Evolutionary conservation across 2,888 invertebrate genomes (phyloP).

Genomic region (Polydesmus complanatus): DNA sequence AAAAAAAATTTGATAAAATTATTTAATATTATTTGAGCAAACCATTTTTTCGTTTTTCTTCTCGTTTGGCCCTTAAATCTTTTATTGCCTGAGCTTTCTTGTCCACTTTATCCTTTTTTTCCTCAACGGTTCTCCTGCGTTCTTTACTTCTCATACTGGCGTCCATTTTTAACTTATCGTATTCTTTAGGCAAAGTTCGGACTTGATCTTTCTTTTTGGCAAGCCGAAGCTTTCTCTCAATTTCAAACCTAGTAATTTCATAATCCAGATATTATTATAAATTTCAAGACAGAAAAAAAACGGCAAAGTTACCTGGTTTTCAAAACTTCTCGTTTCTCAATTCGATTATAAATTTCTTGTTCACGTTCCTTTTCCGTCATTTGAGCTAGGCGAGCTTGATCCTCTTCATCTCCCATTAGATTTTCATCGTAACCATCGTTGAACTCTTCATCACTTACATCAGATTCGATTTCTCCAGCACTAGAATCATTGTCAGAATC

Average conservation of each 20-base stretch:
- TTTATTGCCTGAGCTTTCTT: conserved; percentile 90
- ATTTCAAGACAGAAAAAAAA: conserved; percentile 7
- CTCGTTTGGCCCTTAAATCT: conserved; percentile 71
- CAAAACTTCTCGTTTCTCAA: conserved; percentile 85
- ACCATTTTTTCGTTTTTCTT: conserved; percentile 68
- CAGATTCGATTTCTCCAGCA: conserved; percentile 20
- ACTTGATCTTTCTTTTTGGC: conserved; percentile 58
- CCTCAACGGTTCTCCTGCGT: conserved; percentile 78
- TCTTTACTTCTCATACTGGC: conserved; percentile 66
- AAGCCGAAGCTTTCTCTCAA: conserved; percentile 77
- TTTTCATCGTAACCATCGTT: conserved; percentile 95
- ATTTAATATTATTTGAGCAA: not conserved
- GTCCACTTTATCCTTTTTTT: conserved; percentile 60
- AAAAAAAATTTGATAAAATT: not conserved
- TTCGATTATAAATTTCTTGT: conserved; percentile 90
- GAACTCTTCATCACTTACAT: conserved; percentile 61
- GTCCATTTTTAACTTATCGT: conserved; percentile 35
- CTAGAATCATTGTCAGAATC: conserved; percentile 31
- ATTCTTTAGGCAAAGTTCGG: conserved; percentile 33
- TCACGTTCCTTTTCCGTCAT: conserved; percentile 96
- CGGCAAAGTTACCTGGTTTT: conserved; percentile 52
- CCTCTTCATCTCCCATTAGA: conserved; percentile 92
- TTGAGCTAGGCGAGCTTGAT: conserved; percentile 70
- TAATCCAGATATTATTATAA: not conserved
- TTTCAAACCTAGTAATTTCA: conserved; percentile 57